A percentile compares a stretch with the other conserved stretches of the same genome.
Conservation (phyloP, 2,888 invertebrate genomes). For the Eupithecia pulchellata region DNA sequence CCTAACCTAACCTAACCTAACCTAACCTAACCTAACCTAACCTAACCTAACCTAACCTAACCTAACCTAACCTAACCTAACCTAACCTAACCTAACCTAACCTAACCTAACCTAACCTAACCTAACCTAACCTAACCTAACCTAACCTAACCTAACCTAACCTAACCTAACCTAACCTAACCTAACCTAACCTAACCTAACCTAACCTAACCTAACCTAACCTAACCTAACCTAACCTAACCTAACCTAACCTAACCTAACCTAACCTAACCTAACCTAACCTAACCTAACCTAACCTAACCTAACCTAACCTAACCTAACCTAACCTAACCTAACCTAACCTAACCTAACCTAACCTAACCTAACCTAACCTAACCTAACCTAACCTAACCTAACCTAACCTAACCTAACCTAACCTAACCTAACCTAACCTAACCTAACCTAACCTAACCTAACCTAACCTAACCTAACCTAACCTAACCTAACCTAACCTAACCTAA, state of each 20-base stretch:
- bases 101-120: too few relatives aligned
- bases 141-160: too few relatives aligned
- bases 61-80: too few relatives aligned
- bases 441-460: slow-evolving; percentile 41
- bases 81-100: too few relatives aligned
- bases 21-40: too few relatives aligned
- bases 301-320: slow-evolving; percentile 31
- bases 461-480: slow-evolving; percentile 50
- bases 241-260: slow-evolving; percentile 44
- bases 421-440: slow-evolving; percentile 39
- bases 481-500: slow-evolving; percentile 44
- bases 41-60: too few relatives aligned
- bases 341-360: slow-evolving; percentile 43
- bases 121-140: too few relatives aligned
- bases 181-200: too few relatives aligned
- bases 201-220: too few relatives aligned
- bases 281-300: slow-evolving; percentile 40
- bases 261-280: slow-evolving; percentile 40
- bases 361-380: slow-evolving; percentile 38
- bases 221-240: slow-evolving; percentile 9
- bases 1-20: too few relatives aligned
- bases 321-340: slow-evolving; percentile 43
- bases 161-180: too few relatives aligned
- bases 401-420: slow-evolving; percentile 40
- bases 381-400: slow-evolving; percentile 39